Base-by-base conservation (phyloP, 2,797 vertebrate species). In the Chelidonichthys spinosus region DNA sequence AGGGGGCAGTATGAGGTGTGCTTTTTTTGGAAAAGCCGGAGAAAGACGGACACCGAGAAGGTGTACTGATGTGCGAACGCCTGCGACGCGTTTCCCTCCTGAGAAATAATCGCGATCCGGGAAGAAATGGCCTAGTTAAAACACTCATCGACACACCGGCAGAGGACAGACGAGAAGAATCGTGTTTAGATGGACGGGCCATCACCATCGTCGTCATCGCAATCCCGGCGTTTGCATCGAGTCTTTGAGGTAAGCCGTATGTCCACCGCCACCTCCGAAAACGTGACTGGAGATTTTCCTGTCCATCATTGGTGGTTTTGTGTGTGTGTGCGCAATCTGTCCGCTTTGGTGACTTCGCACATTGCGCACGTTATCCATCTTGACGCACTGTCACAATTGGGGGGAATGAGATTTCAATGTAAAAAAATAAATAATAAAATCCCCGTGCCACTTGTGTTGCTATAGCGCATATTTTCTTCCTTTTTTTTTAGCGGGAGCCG, bases 21-120 rank as follows among this genome's bases (percentile, higher is more conserved):
- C 87, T 93, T 92, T 92, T 93, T 93, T 89, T 81, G 90, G 83
- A 86, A 87, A 88, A 92, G 90, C 89, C 86, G 90, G 91, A 92
- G 92, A 89, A 91, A 91, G 92, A 92, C 91, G 86, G 91, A 92
- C 91, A 74, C 85, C 54, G 89, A 90, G 91, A 91, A 93, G 92
- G 92, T 93, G 93, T 83, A 78, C 85, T 90, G 92, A 92, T 91
- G 91, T 80, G 91, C 85, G 79, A 81, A 80, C 81, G 84, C 86
- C 88, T 90, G 91, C 91, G 92, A 90, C 93, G 90, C 88, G 86
- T 44, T 85, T 39, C 83, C 85, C 92, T 90, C 89, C 81, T 81
- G 89, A 94, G 90, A 92, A 89, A 93, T 90, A 91, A 89, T 74
- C 68, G 85, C 89, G 86, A 79, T 69, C 85, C 11, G 81, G 84